Percentiles rank a stretch among this genome's conserved stretches.
Conservation (phyloP, 2,797 vertebrate species). For the Rhodeus uyekii region DNA sequence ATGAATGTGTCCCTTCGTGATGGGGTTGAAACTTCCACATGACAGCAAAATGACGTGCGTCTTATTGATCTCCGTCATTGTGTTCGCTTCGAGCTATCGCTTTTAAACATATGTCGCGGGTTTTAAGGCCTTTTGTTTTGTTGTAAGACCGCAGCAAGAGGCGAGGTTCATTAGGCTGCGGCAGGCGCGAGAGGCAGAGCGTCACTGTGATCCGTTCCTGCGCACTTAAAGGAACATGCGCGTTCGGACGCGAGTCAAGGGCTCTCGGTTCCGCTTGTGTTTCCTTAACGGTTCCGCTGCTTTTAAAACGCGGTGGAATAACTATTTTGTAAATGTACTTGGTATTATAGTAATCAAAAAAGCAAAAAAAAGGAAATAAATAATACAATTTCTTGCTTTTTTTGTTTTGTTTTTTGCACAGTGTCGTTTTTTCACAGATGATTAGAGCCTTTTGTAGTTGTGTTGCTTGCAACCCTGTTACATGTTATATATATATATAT, state of each 20-base stretch:
- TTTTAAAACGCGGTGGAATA: not conserved
- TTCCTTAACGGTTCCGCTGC: not conserved
- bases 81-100: conserved; percentile 20
- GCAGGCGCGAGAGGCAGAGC: conserved; percentile 55
- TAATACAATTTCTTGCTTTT: too few species aligned
- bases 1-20: conserved; percentile 96
- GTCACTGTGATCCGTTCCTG: conserved; percentile 46
- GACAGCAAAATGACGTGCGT: conserved; percentile 95
- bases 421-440: not conserved
- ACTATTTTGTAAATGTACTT: not conserved
- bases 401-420: too few species aligned
- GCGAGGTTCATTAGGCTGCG: conserved; percentile 65
- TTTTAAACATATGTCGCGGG: conserved; percentile 32
- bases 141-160: conserved; percentile 54
- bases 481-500: too few species aligned
- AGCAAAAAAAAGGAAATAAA: not conserved
- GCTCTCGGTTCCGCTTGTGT: not conserved
- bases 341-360: not conserved
- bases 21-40: conserved; percentile 97
- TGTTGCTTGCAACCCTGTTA: not conserved
- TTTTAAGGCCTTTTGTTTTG: conserved; percentile 58
- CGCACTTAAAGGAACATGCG: conserved; percentile 57
- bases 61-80: conserved; percentile 90
- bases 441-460: not conserved
- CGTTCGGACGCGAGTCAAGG: not conserved